Conservation (phyloP, 2,113 vertebrate genomes). For the Brachyhypopomus occidentalis region DNA sequence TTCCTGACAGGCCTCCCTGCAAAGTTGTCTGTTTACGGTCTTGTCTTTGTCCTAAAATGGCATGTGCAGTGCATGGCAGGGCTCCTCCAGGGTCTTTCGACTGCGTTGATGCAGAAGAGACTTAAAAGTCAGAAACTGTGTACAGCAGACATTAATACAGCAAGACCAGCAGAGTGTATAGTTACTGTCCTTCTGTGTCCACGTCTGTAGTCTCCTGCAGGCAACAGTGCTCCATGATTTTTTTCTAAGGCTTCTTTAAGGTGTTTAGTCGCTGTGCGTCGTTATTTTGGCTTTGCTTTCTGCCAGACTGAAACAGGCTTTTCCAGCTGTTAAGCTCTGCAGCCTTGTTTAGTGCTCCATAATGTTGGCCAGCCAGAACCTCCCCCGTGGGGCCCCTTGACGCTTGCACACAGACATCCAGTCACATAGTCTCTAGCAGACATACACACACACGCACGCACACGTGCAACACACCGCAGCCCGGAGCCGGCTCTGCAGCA, state of each 20-base stretch:
- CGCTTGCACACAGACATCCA: slow-evolving; percentile 47
- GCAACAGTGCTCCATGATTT: not conserved
- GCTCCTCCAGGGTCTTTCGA: slow-evolving; percentile 12
- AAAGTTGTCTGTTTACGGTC: slow-evolving; percentile 41
- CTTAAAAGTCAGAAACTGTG: not conserved
- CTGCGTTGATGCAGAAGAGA: not conserved
- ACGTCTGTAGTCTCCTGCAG: not conserved
- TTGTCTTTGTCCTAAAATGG: slow-evolving; percentile 48
- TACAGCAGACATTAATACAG: not conserved
- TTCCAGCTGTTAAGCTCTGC: slow-evolving; percentile 22
- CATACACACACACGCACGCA: slow-evolving; percentile 29
- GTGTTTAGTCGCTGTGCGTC: not conserved
- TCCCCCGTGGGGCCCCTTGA: slow-evolving; percentile 54
- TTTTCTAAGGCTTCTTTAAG: not conserved
- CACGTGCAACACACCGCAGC: slow-evolving; percentile 38
- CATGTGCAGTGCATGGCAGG: slow-evolving; percentile 37
- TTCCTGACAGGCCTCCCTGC: slow-evolving; percentile 19
- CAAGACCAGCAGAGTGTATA: not conserved
- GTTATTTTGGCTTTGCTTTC: slow-evolving; percentile 2
- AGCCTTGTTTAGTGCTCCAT: slow-evolving; percentile 26
- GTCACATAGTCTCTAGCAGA: slow-evolving; percentile 47
- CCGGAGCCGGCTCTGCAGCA: slow-evolving; percentile 51
- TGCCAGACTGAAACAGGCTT: slow-evolving; percentile 24
- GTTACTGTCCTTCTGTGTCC: not conserved
- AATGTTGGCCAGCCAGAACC: slow-evolving; percentile 42